These are phyloP conservation scores for Rhopilema esculentum DNA, from an alignment of 30 jellyfish, hydroid and myxozoan genomes.

Conservation along the genomic window DNA sequence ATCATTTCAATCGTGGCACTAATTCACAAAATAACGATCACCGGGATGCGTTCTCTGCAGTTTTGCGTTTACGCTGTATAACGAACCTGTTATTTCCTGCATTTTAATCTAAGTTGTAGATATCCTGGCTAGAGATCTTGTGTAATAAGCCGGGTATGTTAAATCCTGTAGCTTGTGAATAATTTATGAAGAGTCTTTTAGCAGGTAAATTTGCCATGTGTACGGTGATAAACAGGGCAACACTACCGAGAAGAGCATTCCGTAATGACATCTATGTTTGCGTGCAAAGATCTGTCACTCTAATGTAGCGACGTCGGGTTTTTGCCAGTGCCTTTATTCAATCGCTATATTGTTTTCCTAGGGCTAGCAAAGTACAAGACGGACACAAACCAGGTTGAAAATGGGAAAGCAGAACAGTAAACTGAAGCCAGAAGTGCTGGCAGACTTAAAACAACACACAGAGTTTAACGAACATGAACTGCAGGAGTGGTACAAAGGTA, in stretches of 20 bases:
- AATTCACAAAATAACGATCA: too few species aligned
- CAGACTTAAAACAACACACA: conserved; percentile 89
- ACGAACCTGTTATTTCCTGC: not conserved
- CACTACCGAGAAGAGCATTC: not conserved
- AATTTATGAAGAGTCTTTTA: not conserved
- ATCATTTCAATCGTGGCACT: not conserved
- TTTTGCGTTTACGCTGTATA: not conserved
- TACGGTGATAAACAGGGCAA: not conserved
- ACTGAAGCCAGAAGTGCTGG: conserved; percentile 96
- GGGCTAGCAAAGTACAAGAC: not conserved
- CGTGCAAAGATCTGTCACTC: not conserved
- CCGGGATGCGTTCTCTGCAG: not conserved
- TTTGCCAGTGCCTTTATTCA: not conserved
- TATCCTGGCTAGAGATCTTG: not conserved
- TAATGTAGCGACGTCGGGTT: not conserved
- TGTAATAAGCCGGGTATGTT: not conserved
- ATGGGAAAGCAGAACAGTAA: conserved; percentile 99
- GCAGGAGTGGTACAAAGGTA: conserved; percentile 99
- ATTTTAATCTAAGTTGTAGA: not conserved
- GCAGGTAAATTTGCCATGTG: not conserved
- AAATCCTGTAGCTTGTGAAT: not conserved
- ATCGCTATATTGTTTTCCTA: not conserved
- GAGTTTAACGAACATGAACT: conserved; percentile 93
- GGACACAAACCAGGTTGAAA: not conserved
- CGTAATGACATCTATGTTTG: not conserved